Percentiles rank a stretch among this genome's conserved stretches.
These are phyloP conservation scores for Neodontobutis hainanensis DNA, from an alignment of 2,113 vertebrate species.

Conservation along the genomic window DNA sequence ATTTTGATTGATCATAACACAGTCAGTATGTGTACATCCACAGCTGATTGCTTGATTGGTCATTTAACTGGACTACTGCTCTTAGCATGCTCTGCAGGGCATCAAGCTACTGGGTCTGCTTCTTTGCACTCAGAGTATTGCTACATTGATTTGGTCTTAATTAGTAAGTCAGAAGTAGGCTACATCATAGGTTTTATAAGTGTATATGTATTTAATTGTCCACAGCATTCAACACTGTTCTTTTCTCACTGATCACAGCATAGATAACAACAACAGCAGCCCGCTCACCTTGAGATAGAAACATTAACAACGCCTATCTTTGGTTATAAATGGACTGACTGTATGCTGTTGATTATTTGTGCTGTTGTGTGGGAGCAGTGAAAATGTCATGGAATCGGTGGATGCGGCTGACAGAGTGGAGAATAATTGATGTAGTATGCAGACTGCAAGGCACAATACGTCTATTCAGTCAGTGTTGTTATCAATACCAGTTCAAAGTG, in stretches of 20 bases:
- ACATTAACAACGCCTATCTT: conserved; percentile 21
- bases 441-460: conserved; percentile 15
- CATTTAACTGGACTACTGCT: too few species aligned
- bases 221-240: neutral
- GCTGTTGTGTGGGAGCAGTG: conserved; percentile 16
- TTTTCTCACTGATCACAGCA: neutral
- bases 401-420: conserved; percentile 4
- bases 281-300: conserved; percentile 30
- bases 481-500: conserved; percentile 1
- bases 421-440: conserved; percentile 38
- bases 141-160: too few species aligned
- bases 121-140: too few species aligned
- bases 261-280: neutral
- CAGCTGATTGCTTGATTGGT: too few species aligned
- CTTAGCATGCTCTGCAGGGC: too few species aligned
- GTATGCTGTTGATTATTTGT: conserved; percentile 31
- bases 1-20: too few species aligned
- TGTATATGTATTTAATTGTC: too few species aligned
- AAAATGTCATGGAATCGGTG: conserved; percentile 23
- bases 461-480: conserved; percentile 33
- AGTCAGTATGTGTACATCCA: too few species aligned
- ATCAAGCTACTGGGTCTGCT: too few species aligned
- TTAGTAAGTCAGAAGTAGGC: too few species aligned
- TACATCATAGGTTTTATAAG: too few species aligned
- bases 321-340: conserved; percentile 9